Evolutionary conservation across 2,888 invertebrate genomes (phyloP).

Genomic region (Melanargia galathea): DNA sequence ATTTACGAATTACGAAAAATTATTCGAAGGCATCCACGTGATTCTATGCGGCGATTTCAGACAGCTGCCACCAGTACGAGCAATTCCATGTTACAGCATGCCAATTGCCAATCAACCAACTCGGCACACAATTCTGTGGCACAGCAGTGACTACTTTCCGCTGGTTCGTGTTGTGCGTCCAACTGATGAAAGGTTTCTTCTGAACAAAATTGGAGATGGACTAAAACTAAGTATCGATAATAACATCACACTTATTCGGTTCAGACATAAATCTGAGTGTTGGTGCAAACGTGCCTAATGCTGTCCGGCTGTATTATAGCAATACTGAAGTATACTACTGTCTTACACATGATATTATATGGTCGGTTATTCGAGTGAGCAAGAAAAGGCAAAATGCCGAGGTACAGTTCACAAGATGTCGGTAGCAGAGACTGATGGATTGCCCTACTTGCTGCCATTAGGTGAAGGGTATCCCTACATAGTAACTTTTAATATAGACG

Average conservation of each 20-base stretch:
- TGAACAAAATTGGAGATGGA: conserved; percentile 1
- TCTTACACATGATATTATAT: background rate
- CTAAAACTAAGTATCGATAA: background rate
- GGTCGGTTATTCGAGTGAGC: background rate
- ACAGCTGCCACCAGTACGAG: background rate
- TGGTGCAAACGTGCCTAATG: background rate
- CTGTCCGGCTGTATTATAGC: background rate
- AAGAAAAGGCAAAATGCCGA: background rate
- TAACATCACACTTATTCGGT: background rate
- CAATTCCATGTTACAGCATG: background rate
- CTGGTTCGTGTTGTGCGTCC: background rate
- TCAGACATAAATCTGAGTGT: background rate
- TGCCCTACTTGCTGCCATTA: background rate
- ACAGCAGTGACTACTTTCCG: background rate
- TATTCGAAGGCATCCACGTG: background rate
- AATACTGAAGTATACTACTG: background rate
- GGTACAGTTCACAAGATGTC: background rate
- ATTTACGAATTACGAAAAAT: background rate
- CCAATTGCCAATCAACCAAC: background rate
- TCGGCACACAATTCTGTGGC: background rate
- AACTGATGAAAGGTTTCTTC: background rate
- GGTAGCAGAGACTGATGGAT: background rate
- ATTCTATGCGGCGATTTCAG: background rate
- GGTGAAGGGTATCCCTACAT: background rate
- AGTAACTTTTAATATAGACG: conserved; percentile 25